Conservation (phyloP, 2,797 vertebrate genomes). For the Glyptemys insculpta region DNA sequence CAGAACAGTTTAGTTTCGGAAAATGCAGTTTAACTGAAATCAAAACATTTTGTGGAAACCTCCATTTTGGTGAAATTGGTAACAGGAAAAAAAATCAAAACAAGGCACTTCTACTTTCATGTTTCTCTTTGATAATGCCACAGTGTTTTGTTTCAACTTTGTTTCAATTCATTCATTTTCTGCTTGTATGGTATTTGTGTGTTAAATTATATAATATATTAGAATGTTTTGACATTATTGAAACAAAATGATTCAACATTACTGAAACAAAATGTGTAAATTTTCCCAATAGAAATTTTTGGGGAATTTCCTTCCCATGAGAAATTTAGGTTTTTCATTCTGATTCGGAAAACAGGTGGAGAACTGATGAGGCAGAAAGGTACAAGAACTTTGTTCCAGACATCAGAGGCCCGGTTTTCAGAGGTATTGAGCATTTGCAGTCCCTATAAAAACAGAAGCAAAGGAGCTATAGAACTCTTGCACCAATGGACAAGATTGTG, state of each 20-base stretch:
- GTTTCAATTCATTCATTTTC: not conserved
- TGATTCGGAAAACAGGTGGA: not conserved
- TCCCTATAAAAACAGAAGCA: constrained; percentile 4
- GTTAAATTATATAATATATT: not conserved
- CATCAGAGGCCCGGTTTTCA: not conserved
- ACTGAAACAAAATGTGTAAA: not conserved
- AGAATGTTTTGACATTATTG: not conserved
- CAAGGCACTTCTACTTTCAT: not conserved
- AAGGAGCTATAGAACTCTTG: constrained; percentile 4
- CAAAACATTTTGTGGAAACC: not conserved
- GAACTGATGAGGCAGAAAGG: constrained; percentile 12
- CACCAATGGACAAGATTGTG: not conserved
- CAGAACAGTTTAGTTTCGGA: not conserved
- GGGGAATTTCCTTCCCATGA: constrained; percentile 4
- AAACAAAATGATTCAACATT: not conserved
- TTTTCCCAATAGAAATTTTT: not conserved
- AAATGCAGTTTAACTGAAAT: not conserved
- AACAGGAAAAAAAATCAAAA: not conserved
- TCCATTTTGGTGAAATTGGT: not conserved
- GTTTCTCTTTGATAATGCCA: not conserved
- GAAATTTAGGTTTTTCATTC: not conserved
- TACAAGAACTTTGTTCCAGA: not conserved
- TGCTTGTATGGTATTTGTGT: not conserved
- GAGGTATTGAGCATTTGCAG: not conserved
- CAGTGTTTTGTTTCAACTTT: not conserved